Evolutionary conservation across 2,888 invertebrate genomes (phyloP), one percentile per base, ranked within the genome.

Genomic region (Ophioninae sp.): DNA sequence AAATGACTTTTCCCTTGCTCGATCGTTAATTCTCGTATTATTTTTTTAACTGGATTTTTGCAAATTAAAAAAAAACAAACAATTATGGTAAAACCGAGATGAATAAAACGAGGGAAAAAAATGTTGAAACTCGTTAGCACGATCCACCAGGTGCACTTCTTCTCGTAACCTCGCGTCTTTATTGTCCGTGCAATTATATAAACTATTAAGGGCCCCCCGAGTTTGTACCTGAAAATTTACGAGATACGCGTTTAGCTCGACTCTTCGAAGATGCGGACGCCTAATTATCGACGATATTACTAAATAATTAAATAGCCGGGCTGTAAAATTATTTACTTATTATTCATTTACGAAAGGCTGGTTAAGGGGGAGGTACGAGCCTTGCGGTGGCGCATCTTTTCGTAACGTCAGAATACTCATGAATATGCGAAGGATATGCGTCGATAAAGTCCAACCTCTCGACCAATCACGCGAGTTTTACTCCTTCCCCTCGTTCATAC

Each of bases 311-410:
- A 90, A 89, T 88, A 84, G 82, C 81, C 41, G 21, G 70, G 85
- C 62, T 85, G 86, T 89, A 86, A 88, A 89, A 88, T 86, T 84
- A 89, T 89, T 88, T 89, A 88, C 89, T 90, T 89, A 89, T 88
- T 87, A 87, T 87, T 88, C 81, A 88, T 83, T 85, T 81, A 78
- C 74, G 41, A n/a, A 41, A 23, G 6, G 77, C 69, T 68, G 57
- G 21, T 72, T 50, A 57, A 79, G 30, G 21, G 44, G 44, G 57
- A 41, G 41, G 62, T 21, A 44, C 3, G 30, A 79, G 41, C 13
- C 17, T 44, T 39, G 39, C 65, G 37, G 13, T 37, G 56, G 20
- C 44, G 20, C 50, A 44, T 50, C n/a, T 61, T 62, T 73, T 37
- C 44, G 61, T 73, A 44, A 73, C 61, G 41, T 23, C 21, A 23